Evolutionary conservation across 2,797 vertebrate species (phyloP).

Genomic region (Chromis chromis): DNA sequence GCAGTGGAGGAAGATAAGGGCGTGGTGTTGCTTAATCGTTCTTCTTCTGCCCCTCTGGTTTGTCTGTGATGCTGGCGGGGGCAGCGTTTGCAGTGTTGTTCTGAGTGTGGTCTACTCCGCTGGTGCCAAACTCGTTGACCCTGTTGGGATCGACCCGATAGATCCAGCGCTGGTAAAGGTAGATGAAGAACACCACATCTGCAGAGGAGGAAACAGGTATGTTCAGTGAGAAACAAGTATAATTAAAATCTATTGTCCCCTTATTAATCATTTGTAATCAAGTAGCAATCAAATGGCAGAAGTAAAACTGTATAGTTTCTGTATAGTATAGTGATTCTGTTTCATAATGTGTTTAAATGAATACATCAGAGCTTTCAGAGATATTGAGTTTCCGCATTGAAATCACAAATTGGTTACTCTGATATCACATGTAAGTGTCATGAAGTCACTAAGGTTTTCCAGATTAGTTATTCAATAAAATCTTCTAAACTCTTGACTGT

Average conservation of each 20-base stretch:
- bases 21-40: conserved; percentile 84
- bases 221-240: background rate
- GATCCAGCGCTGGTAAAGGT: conserved; percentile 97
- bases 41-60: conserved; percentile 93
- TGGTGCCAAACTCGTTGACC: conserved; percentile 94
- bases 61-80: conserved; percentile 83
- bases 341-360: too few relatives aligned
- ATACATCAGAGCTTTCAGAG: background rate
- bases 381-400: background rate
- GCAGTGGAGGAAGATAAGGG: conserved; percentile 55
- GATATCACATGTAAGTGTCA: too few relatives aligned
- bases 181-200: conserved; percentile 97
- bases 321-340: too few relatives aligned
- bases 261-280: background rate
- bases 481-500: too few relatives aligned
- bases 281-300: background rate
- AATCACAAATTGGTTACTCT: too few relatives aligned
- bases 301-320: too few relatives aligned
- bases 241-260: background rate
- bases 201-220: conserved; percentile 4
- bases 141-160: conserved; percentile 94
- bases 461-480: too few relatives aligned
- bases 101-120: conserved; percentile 81
- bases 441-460: too few relatives aligned
- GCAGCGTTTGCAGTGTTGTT: conserved; percentile 68